Percentiles rank a stretch among this genome's conserved stretches.
Conservation (phyloP, 2,888 invertebrate genomes). For the Prenolepis imparis region DNA sequence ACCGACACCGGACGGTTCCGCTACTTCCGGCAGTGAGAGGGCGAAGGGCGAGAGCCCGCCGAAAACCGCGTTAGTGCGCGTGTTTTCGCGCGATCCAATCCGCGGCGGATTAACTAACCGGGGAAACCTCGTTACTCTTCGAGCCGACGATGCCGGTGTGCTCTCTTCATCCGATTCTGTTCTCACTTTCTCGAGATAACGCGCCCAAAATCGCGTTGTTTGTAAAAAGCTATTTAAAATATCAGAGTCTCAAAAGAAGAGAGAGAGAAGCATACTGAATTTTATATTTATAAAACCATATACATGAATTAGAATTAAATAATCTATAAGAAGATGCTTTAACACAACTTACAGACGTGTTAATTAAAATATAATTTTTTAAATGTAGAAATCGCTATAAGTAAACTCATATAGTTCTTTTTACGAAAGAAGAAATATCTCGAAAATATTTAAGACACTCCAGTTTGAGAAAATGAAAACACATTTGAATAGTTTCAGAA, state of each 20-base stretch:
- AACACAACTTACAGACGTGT: not conserved
- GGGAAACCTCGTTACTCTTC: conserved; percentile 80
- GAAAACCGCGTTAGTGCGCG: conserved; percentile 78
- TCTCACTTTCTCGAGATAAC: conserved; percentile 74
- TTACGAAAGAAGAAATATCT: no score
- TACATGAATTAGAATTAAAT: no score
- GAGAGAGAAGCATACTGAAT: no score
- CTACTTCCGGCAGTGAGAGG: conserved; percentile 47
- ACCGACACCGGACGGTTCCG: conserved; percentile 65
- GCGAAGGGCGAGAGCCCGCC: conserved; percentile 56
- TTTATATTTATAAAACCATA: no score
- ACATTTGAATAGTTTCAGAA: not conserved
- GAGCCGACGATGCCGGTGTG: conserved; percentile 68
- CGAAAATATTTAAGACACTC: no score
- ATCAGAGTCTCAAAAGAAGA: not conserved
- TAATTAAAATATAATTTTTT: not conserved
- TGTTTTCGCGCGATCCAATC: conserved; percentile 82
- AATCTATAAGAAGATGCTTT: no score
- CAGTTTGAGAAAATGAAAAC: no score
- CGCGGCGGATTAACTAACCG: conserved; percentile 81
- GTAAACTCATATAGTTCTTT: no score
- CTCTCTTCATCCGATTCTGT: conserved; percentile 72
- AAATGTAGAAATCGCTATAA: no score
- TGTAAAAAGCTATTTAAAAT: not conserved
- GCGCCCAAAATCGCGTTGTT: conserved; percentile 45